Evolutionary conservation across 92 coral and sea anemone species (phyloP), one percentile per base, ranked within the genome.

Genomic region (Palythoa caribaeorum): DNA sequence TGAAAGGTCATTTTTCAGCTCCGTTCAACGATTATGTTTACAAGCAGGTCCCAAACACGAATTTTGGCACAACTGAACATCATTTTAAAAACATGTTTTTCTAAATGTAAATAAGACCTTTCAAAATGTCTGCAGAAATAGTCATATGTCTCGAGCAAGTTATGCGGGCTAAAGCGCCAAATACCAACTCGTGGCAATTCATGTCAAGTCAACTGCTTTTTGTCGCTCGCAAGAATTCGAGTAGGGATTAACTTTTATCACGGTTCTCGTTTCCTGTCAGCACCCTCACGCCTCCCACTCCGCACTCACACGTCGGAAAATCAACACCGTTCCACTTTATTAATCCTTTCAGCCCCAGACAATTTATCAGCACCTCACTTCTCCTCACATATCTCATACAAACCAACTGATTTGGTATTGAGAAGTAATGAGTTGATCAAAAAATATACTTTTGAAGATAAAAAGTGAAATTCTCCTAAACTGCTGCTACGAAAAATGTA

Each of bases 141-240:
- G 17, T 20, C 15, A 19, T 65, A 71, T 44, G 20, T 19, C 44
- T 81, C 17, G 86, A 44, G 57, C 57, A 81, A 81, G 48, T 81
- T 44, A 81, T 81, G 86, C 36, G 20, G 2, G 20, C 35, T 63
- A 35, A 81, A 52, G 62, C 73, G 38, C 66, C 86, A 71, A 65
- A 66, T 65, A 8, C 86, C 50, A 63, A 40, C 86, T 40, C 86
- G 37, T 63, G 86, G 55, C 76, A 28, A 37, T 28, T 65, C 73
- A 81, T 81, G 86, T 81, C 76, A 81, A 47, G 76, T 66, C 76
- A 28, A 50, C 86, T 81, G 86, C 57, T 81, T 71, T 81, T 66
- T 68, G 75, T 81, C 76, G 76, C 86, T 81, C 86, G 11, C 86
- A 81, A 76, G 86, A 81, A 81, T 81, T 81, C 86, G 35, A 81